Evolutionary conservation across 2,888 invertebrate species (phyloP).

Genomic region (Volucella bombylans): DNA sequence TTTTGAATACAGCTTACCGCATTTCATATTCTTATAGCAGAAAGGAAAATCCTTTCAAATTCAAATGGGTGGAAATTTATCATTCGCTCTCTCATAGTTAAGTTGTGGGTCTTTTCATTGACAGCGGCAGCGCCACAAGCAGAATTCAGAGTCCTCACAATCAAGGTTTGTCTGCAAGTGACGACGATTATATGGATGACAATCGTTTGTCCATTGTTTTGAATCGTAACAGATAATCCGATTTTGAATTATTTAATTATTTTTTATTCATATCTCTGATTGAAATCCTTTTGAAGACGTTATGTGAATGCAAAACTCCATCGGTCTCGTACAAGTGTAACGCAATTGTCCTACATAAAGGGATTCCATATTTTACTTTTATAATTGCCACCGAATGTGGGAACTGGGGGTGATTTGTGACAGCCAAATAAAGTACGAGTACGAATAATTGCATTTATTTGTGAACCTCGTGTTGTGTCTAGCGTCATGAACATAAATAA

Average conservation of each 20-base stretch:
- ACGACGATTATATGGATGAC: constrained; percentile 62
- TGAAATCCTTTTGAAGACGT: constrained; percentile 66
- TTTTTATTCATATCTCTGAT: constrained; percentile 66
- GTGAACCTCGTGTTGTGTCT: constrained; percentile 30
- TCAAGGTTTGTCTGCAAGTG: constrained; percentile 61
- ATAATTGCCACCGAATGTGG: constrained; percentile 44
- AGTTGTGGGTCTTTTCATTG: constrained; percentile 56
- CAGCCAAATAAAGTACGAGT: constrained; percentile 7
- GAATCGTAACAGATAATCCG: constrained; percentile 69
- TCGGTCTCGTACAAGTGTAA: constrained; percentile 5
- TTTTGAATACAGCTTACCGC: constrained; percentile 42
- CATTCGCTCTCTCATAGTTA: constrained; percentile 42
- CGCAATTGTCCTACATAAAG: constrained; percentile 29
- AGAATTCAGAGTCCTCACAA: constrained; percentile 9
- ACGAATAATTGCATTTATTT: background rate
- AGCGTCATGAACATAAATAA: constrained; percentile 52
- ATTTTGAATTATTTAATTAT: constrained; percentile 73
- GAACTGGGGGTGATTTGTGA: constrained; percentile 27
- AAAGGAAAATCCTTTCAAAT: constrained; percentile 69
- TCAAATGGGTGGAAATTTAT: constrained; percentile 71
- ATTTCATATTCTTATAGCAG: constrained; percentile 1
- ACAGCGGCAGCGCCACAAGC: constrained; percentile 35
- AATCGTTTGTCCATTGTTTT: constrained; percentile 65
- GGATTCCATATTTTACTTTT: constrained; percentile 14
- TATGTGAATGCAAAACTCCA: constrained; percentile 11